These are phyloP conservation scores for Acrossocheilus fasciatus DNA, from an alignment of 2,797 vertebrate genomes.

Conservation along the genomic window DNA sequence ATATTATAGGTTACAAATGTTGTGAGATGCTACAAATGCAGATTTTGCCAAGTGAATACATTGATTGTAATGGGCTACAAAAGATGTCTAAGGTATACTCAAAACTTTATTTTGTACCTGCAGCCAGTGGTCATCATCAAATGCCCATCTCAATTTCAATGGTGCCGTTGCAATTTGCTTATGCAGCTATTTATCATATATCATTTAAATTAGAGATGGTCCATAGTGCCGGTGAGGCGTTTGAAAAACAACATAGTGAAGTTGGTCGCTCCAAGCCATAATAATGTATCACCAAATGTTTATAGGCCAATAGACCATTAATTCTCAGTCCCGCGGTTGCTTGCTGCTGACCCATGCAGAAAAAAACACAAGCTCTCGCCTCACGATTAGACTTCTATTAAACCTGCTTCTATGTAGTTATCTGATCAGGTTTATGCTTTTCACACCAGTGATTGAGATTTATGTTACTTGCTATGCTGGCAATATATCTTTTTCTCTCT, in stretches of 20 bases:
- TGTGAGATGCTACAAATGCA: constrained; percentile 8
- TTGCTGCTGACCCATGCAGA: constrained; percentile 79
- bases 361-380: constrained; percentile 63
- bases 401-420: constrained; percentile 59
- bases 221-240: constrained; percentile 61
- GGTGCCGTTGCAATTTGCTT: constrained; percentile 69
- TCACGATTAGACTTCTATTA: constrained; percentile 68
- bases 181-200: constrained; percentile 64
- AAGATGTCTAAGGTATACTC: background rate
- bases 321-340: constrained; percentile 76
- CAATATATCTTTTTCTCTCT: background rate
- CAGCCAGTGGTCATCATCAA: constrained; percentile 30
- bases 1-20: background rate
- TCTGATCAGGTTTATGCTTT: constrained; percentile 45
- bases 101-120: background rate
- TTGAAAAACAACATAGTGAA: constrained; percentile 74
- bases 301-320: constrained; percentile 80
- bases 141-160: constrained; percentile 38
- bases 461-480: background rate
- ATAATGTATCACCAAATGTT: constrained; percentile 80
- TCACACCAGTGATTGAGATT: background rate
- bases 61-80: background rate
- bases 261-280: constrained; percentile 69
- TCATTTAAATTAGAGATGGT: constrained; percentile 76
- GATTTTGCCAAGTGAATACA: background rate